Evolutionary conservation across 2,888 invertebrate genomes (phyloP).

Genomic region (Frankliniella intonsa): DNA sequence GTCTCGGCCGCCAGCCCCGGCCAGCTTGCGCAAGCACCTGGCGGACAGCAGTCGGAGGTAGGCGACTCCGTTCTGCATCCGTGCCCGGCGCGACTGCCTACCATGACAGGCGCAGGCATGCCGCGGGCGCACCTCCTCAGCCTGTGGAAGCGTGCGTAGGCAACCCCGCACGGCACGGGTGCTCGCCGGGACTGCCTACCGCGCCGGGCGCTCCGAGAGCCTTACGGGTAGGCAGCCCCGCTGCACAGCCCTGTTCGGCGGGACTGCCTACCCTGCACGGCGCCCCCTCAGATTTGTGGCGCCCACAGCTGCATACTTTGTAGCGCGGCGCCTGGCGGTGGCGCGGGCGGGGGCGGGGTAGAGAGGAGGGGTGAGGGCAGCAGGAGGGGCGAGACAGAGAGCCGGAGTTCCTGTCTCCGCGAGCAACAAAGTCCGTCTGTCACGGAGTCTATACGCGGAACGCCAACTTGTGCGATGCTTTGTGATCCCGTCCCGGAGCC

Average conservation of each 20-base stretch:
- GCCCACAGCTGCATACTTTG: neutral
- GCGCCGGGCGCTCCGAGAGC: neutral
- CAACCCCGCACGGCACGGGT: neutral
- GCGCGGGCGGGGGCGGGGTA: neutral
- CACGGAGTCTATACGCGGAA: neutral
- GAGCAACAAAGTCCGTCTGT: neutral
- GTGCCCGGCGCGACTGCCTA: neutral
- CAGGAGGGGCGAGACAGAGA: too few species aligned
- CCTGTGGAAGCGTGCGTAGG: neutral
- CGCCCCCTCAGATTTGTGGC: conserved; percentile 1
- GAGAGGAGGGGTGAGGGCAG: neutral
- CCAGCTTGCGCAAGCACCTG: neutral
- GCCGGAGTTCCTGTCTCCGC: neutral
- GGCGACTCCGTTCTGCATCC: neutral
- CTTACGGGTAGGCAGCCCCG: neutral
- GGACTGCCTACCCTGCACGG: neutral
- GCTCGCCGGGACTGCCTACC: neutral
- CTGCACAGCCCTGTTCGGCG: neutral
- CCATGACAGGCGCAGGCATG: neutral
- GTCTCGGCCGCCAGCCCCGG: neutral
- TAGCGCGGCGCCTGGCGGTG: neutral
- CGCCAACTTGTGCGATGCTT: neutral
- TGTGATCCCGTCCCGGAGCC: too few species aligned
- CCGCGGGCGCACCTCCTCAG: too few species aligned
- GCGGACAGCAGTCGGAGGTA: neutral